Base-by-base conservation (phyloP, 2,113 vertebrate species). In the Seriola quinqueradiata region DNA sequence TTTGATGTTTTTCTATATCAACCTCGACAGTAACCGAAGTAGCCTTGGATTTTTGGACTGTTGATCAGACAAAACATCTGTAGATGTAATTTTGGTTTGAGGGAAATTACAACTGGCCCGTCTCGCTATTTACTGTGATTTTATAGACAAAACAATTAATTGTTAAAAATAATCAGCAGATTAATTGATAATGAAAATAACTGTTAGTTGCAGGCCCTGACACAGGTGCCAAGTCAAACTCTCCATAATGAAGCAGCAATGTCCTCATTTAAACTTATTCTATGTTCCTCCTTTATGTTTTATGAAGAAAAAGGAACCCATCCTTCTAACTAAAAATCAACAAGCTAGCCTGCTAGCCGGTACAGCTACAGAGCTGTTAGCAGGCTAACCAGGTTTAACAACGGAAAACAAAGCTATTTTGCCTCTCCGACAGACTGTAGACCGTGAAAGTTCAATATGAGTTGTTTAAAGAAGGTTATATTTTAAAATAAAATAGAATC, bases 381-480 rank as follows among this genome's bases (percentile, higher is more conserved):
- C 71, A 65, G 0, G 66, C 66, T 89, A 78, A 64, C 64, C 4
- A 44, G 17, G 8, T 63, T 34, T 14, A 57, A 57, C 8, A 82
- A 50, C 19, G 13, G 25, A 40, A 65, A 77, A 64, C 3, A 7
- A 54, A 6, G 1, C 0, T 28, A 32, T 23, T 72, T 63, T 4
- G 0, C 23, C 0, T 1, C 5, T 25, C 6, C 0, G 0, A 14
- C n/a, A n/a, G 2, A 38, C 0, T 9, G 1, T 1, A 16, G 8
- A 16, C 0, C 2, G 0, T 19, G 4, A 46, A 21, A 11, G 3
- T 13, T 17, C 23, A 42, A 52, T 32, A 23, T 5, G 1, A 25
- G 63, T 11, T 9, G 0, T 14, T n/a, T 36, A 4, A n/a, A 0
- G 10, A 14, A 19, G 0, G 1, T 12, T 9, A 1, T n/a, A 21